Evolutionary conservation across 2,888 invertebrate genomes (phyloP).

Genomic region (Pilophorus perplexus): DNA sequence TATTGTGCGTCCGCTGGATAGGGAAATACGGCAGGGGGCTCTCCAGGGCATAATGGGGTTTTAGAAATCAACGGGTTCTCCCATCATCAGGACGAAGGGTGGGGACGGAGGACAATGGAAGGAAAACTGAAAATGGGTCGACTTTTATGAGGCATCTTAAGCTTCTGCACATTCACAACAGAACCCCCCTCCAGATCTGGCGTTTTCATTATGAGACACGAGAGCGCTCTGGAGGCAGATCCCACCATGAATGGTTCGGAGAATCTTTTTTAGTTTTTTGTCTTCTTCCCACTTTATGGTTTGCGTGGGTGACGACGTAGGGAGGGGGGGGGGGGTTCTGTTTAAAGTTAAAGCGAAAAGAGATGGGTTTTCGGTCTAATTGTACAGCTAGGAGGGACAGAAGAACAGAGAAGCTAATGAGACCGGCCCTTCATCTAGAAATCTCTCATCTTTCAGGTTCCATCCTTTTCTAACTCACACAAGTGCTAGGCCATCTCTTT

Average conservation of each 20-base stretch:
- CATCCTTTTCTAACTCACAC: neutral
- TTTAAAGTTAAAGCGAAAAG: neutral
- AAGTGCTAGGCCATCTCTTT: neutral
- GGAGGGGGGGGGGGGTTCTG: neutral
- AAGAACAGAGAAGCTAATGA: neutral
- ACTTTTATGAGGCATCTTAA: neutral
- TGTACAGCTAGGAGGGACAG: neutral
- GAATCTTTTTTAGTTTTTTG: neutral
- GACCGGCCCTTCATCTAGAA: neutral
- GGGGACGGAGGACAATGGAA: neutral
- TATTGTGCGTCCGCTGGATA: neutral
- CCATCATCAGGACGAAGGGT: neutral
- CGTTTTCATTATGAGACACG: neutral
- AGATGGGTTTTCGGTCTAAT: neutral
- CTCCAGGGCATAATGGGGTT: neutral
- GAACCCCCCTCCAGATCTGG: neutral
- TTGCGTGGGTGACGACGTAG: neutral
- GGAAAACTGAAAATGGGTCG: neutral
- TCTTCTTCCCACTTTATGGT: no score
- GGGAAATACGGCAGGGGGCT: neutral
- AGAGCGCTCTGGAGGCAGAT: neutral
- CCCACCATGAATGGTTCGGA: neutral
- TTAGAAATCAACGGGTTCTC: neutral
- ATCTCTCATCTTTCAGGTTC: neutral
- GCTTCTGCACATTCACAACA: neutral